Base-by-base conservation (phyloP, 2,113 vertebrate species). In the Hippocampus abdominalis region DNA sequence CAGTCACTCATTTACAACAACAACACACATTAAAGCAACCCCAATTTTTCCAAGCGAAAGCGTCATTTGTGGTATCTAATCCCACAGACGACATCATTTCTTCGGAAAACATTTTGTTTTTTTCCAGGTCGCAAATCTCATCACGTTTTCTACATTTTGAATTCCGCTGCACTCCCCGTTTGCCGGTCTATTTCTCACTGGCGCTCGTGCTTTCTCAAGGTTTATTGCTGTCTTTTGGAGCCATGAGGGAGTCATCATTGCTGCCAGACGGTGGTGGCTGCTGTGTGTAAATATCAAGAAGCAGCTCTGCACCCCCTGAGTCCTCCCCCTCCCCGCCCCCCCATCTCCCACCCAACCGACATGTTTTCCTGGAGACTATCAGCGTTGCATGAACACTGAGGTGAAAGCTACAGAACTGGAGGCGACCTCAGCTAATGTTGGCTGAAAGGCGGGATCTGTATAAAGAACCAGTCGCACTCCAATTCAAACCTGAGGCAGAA, bases 201-300 rank as follows among this genome's bases (percentile, higher is more conserved):
- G 21, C 16, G 2, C 65, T 73, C 11, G 13, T 72, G 40, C 72
- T 69, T 77, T 84, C 73, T 70, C 63, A 42, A 51, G 80, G 77
- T 82, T 84, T 89, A 80, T 82, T 78, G 72, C 76, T 68, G 81
- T 87, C 83, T 85, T 86, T 81, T 81, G 74, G 72, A 74, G 81
- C 77, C 81, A 61, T 68, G 75, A 80, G 84, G 85, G 89, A 88
- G 74, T 79, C 83, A 79, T 89, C 86, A 82, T 82, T 84, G 75
- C 69, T 72, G 79, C 77, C 82, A 84, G 87, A 74, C 77, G 66
- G 67, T 66, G 48, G 57, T 53, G 72, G 84, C 82, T 81, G 81
- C 77, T 81, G 79, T 85, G 86, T 81, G 87, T 83, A 88, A 89
- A 89, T 88, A 89, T 88, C 86, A 87, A 85, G 75, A 81, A 60